Conservation (phyloP, 2,797 vertebrate species). For the Cetoscarus ocellatus region DNA sequence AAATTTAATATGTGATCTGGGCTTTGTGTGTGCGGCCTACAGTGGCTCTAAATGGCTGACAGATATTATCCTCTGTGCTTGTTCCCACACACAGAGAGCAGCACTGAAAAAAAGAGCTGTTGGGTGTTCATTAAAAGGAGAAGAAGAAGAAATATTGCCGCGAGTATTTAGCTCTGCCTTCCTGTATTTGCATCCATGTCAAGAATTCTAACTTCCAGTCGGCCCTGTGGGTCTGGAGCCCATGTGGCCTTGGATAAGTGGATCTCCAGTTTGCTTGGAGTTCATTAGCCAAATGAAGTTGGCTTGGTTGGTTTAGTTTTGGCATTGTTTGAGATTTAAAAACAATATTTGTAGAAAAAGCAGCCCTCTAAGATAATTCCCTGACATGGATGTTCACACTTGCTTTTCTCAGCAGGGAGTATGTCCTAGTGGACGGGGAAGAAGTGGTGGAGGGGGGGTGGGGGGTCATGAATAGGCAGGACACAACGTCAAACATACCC, state of each 20-base stretch:
- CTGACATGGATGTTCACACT: no score
- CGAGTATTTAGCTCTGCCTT: constrained; percentile 55
- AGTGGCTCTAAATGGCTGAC: constrained; percentile 24
- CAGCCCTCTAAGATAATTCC: no score
- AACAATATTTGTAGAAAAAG: no score
- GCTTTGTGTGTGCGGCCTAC: constrained; percentile 12
- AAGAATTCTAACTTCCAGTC: constrained; percentile 55
- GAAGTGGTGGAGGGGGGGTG: no score
- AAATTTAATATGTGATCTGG: constrained; percentile 46
- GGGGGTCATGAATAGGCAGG: no score
- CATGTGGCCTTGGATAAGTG: constrained; percentile 26
- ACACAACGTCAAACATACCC: no score
- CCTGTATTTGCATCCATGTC: constrained; percentile 50
- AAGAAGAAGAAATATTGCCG: constrained; percentile 3
- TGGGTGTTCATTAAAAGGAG: constrained; percentile 40
- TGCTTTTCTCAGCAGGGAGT: no score
- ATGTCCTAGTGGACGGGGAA: no score
- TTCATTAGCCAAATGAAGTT: constrained; percentile 42
- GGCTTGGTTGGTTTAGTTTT: constrained; percentile 16
- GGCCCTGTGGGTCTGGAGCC: constrained; percentile 33
- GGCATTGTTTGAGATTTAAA: background rate
- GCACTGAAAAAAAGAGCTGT: constrained; percentile 38
- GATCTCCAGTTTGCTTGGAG: constrained; percentile 36
- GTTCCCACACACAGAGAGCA: background rate
- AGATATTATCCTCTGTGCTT: constrained; percentile 27